Evolutionary conservation across 2,113 vertebrate genomes (phyloP), one percentile per base, ranked within the genome.

Genomic region (Mus spicilegus): DNA sequence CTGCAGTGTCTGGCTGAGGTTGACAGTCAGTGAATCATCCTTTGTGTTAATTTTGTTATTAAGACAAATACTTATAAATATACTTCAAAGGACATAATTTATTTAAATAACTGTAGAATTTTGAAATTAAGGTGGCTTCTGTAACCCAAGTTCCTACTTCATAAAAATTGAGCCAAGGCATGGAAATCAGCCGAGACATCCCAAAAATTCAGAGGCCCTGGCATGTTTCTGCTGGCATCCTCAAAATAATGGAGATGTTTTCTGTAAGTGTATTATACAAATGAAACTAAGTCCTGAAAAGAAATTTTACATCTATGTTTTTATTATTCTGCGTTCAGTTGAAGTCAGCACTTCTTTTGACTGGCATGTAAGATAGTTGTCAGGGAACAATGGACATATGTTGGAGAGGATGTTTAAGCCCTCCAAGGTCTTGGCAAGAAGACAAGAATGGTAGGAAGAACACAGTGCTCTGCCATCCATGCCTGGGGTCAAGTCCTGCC

Each of bases 21-120:
- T 87, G 30, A 22, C 39, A 69, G 51, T 30, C 17, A 4, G 2
- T 91, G 24, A 77, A 7, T 90, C 26, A n/a, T 76, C 42, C 93
- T 67, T 91, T n/a, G 9, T 86, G 82, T 86, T 76, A 65, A 19
- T 88, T 84, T 88, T 84, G 56, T 36, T 81, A n/a, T 58, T 81
- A 24, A 58, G 36, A 81, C 78, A 49, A 46, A 13, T 46, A 69
- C 46, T 91, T 92, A 73, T 77, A 88, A 96, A 65, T 84, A 17
- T 36, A 22, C 11, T 0, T 24, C 9, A 33, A 65, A 93, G 76
- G 20, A 24, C 51, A 24, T 73, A 70, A 26, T 73, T 65, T 89
- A 89, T 87, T 94, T 69, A 86, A 89, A 85, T 77, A 56, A 58
- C 39, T 20, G 26, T 56, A 92, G 73, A 70, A 70, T 77, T 90